Conservation (phyloP, 2,113 vertebrate genomes). For the Bos indicus region DNA sequence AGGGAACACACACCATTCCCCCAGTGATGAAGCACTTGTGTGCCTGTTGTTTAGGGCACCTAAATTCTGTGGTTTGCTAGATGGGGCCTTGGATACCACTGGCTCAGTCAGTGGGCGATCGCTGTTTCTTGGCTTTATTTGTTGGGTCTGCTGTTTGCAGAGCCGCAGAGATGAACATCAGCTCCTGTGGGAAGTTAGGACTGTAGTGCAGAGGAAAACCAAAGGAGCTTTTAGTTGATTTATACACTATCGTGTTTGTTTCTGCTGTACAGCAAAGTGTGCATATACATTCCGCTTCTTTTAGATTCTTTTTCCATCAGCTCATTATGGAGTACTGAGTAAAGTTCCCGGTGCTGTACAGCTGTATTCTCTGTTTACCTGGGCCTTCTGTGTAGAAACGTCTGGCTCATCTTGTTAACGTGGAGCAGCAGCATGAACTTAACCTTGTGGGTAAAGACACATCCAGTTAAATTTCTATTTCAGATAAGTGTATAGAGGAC, state of each 20-base stretch:
- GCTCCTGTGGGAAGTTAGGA: background rate
- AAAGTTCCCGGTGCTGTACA: background rate
- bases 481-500: background rate
- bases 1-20: background rate
- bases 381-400: background rate
- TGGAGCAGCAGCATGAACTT: background rate
- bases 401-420: background rate
- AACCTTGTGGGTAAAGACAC: background rate
- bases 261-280: background rate
- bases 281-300: background rate
- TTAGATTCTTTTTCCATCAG: background rate
- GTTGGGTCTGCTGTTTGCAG: background rate
- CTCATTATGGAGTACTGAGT: background rate
- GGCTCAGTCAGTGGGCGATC: background rate
- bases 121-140: background rate
- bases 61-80: background rate
- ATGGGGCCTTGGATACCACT: background rate
- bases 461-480: background rate
- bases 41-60: background rate
- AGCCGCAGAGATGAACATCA: background rate
- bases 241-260: background rate
- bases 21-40: background rate
- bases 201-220: background rate
- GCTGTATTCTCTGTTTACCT: background rate
- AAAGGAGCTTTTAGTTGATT: background rate